These are phyloP conservation scores for Pseudolaguvia tuberculata DNA, from an alignment of 2,113 vertebrate species.

Conservation along the genomic window DNA sequence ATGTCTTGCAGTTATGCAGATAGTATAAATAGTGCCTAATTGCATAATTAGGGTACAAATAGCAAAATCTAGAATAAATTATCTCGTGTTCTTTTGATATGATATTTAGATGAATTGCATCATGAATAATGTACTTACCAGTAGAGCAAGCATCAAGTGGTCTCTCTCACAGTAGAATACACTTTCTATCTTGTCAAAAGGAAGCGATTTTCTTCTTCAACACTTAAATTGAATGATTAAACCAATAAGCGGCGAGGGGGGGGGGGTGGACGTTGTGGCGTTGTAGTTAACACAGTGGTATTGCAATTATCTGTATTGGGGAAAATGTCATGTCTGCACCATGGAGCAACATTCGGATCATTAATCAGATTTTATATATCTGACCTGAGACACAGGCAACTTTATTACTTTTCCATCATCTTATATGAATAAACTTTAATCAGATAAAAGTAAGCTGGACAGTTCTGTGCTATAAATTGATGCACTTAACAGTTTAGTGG, in stretches of 20 bases:
- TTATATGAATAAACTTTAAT: constrained; percentile 6
- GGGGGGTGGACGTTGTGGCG: neutral
- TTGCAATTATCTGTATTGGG: neutral
- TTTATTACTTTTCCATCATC: neutral
- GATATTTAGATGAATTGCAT: too few species aligned
- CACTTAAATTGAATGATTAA: too few species aligned
- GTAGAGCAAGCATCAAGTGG: neutral
- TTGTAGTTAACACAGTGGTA: neutral
- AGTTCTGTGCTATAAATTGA: neutral
- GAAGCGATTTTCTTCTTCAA: neutral
- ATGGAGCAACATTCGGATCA: too few species aligned
- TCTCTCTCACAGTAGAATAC: neutral
- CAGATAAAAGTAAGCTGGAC: neutral
- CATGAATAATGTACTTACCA: too few species aligned
- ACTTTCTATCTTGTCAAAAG: neutral
- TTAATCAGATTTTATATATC: neutral
- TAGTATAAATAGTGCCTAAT: too few species aligned
- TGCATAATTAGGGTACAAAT: too few species aligned
- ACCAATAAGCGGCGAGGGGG: too few species aligned
- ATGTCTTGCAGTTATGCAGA: too few species aligned
- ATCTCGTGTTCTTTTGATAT: too few species aligned
- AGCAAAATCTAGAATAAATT: too few species aligned
- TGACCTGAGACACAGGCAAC: neutral
- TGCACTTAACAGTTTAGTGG: neutral
- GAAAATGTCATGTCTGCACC: neutral